Percentiles rank a stretch among this genome's conserved stretches.
Evolutionary conservation across 2,888 invertebrate species (phyloP).

Genomic region (Acleris laterana): DNA sequence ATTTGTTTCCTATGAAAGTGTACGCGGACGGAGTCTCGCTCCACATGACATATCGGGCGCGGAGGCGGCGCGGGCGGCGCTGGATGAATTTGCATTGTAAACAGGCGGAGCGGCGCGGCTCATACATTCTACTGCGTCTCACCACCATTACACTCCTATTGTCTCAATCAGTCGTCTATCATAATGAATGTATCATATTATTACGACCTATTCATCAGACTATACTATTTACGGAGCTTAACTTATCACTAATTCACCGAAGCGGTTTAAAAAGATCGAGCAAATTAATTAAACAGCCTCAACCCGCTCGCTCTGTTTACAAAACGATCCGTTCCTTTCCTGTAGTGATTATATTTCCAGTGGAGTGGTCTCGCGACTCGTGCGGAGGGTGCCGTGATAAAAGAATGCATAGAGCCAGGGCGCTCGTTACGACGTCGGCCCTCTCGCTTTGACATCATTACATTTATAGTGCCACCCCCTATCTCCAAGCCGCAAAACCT

Average conservation of each 20-base stretch:
- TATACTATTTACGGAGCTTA: conserved; percentile 22
- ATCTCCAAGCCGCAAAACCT: conserved; percentile 53
- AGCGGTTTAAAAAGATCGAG: conserved; percentile 41
- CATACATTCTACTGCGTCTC: conserved; percentile 43
- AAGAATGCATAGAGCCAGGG: conserved; percentile 59
- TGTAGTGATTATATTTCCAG: conserved; percentile 77
- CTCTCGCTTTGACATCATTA: conserved; percentile 72
- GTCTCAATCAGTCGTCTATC: conserved; percentile 33
- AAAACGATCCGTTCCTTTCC: conserved; percentile 67
- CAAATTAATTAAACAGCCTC: conserved; percentile 45
- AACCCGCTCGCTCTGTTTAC: conserved; percentile 58
- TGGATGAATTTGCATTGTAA: conserved; percentile 67
- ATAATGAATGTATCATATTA: conserved; percentile 17
- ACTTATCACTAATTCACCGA: conserved; percentile 20
- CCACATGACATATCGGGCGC: conserved; percentile 79
- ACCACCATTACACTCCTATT: conserved; percentile 28
- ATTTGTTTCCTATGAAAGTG: conserved; percentile 75
- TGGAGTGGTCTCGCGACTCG: conserved; percentile 64
- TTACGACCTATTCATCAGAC: conserved; percentile 25
- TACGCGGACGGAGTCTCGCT: conserved; percentile 67
- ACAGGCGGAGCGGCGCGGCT: conserved; percentile 48
- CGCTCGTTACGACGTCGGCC: conserved; percentile 55
- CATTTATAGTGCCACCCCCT: conserved; percentile 67
- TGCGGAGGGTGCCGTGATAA: conserved; percentile 66
- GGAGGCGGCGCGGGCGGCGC: conserved; percentile 47